Conservation (phyloP, 1,140 invertebrate genomes). For the Lepidurus couesii region DNA sequence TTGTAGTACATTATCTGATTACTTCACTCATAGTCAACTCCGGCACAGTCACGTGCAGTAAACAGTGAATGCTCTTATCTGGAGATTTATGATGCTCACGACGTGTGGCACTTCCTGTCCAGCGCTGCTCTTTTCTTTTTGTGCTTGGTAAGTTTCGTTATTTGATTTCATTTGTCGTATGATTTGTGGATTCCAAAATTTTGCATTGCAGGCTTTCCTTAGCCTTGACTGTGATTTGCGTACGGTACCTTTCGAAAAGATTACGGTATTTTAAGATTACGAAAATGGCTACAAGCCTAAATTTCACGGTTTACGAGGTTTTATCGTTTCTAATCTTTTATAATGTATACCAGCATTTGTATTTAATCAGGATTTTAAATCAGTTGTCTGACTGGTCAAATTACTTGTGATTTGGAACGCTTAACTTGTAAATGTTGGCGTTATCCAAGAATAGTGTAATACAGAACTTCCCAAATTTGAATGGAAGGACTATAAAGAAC, state of each 20-base stretch:
- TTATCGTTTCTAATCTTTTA: too few relatives aligned
- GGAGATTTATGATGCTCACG: not conserved
- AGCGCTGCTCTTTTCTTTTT: not conserved
- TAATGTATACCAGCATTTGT: too few relatives aligned
- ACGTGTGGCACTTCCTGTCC: not conserved
- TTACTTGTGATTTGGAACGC: not conserved
- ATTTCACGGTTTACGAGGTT: too few relatives aligned
- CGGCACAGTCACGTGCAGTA: not conserved
- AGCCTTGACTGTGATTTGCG: slow-evolving; percentile 7
- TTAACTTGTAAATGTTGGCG: not conserved
- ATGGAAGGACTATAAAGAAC: too few relatives aligned
- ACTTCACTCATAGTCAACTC: not conserved
- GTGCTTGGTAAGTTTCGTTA: not conserved
- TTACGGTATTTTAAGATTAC: slow-evolving; percentile 38
- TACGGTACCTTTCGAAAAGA: not conserved
- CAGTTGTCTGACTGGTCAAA: not conserved
- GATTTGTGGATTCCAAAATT: not conserved
- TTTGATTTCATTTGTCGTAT: not conserved
- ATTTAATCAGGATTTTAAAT: too few relatives aligned
- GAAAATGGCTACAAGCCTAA: not conserved
- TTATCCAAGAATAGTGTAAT: not conserved
- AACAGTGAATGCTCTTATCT: not conserved
- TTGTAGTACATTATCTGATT: not conserved
- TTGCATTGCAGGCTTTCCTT: not conserved
- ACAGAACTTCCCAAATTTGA: too few relatives aligned